Conservation (phyloP, 1,140 invertebrate genomes). For the Sitobion miscanthi region DNA sequence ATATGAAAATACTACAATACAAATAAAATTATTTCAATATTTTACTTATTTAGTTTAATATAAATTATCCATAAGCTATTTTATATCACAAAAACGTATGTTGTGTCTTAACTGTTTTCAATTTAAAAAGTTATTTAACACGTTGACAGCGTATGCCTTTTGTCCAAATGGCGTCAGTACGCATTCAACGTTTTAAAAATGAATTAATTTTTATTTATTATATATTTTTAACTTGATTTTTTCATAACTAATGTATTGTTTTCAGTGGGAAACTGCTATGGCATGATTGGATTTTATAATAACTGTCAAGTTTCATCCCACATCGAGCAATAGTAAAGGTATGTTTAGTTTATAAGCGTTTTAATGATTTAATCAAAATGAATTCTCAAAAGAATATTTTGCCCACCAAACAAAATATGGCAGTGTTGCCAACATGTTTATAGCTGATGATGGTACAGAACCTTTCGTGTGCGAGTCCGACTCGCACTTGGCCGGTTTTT, state of each 20-base stretch:
- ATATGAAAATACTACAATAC: not conserved
- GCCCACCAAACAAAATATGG: not conserved
- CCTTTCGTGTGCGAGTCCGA: no score
- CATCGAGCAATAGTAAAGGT: constrained; percentile 42
- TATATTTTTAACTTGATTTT: not conserved
- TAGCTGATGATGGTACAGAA: no score
- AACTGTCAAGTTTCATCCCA: constrained; percentile 38
- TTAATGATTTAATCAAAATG: not conserved
- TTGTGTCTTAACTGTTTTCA: not conserved
- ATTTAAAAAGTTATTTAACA: not conserved
- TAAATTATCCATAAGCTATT: not conserved
- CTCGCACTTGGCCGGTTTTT: not conserved
- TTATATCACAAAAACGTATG: not conserved
- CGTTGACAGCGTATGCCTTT: no score
- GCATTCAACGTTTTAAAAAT: no score
- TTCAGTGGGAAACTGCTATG: constrained; percentile 49
- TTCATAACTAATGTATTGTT: not conserved
- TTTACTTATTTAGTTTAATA: not conserved
- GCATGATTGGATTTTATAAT: constrained; percentile 22
- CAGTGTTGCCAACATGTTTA: no score
- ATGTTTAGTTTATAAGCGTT: not conserved
- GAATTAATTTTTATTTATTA: not conserved
- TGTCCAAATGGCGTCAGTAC: no score
- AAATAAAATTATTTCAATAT: not conserved
- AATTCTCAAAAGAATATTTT: not conserved